Evolutionary conservation across 2,888 invertebrate species (phyloP).

Genomic region (Mesodorylaimus sp.): DNA sequence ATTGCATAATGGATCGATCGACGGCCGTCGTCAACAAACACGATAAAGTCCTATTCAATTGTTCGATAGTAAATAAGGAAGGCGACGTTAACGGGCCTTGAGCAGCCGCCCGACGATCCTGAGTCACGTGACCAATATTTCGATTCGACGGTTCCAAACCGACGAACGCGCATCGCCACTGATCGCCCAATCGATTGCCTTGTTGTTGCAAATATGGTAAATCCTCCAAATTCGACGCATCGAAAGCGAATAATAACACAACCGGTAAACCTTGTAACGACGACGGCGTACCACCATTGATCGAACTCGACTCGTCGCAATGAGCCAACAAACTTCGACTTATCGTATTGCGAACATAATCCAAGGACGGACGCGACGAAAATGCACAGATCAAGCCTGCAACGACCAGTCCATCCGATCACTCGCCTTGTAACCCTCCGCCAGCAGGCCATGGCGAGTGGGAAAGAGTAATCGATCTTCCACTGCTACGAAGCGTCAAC

Average conservation of each 20-base stretch:
- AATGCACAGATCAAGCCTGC: slow-evolving; percentile 43
- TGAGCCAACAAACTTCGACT: too few species aligned
- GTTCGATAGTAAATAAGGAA: background rate
- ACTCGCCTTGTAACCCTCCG: too few species aligned
- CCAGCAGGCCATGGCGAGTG: too few species aligned
- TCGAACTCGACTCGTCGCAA: too few species aligned
- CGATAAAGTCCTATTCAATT: background rate
- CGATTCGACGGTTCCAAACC: slow-evolving; percentile 39
- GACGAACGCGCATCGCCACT: slow-evolving; percentile 66
- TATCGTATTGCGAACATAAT: too few species aligned
- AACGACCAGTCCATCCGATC: too few species aligned
- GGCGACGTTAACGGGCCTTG: too few species aligned
- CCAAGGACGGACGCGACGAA: slow-evolving; percentile 72
- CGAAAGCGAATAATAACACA: slow-evolving; percentile 72
- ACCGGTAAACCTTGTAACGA: too few species aligned
- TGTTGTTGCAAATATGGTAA: slow-evolving; percentile 63
- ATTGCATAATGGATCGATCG: background rate
- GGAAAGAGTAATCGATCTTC: too few species aligned
- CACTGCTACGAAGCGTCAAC: too few species aligned
- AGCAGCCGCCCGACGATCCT: background rate
- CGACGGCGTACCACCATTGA: too few species aligned
- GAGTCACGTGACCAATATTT: background rate
- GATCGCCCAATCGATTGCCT: slow-evolving; percentile 26
- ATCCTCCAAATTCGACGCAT: slow-evolving; percentile 62
- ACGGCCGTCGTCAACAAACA: background rate